These are phyloP conservation scores for Equus quagga DNA, from an alignment of 2,113 vertebrate species.

Conservation along the genomic window DNA sequence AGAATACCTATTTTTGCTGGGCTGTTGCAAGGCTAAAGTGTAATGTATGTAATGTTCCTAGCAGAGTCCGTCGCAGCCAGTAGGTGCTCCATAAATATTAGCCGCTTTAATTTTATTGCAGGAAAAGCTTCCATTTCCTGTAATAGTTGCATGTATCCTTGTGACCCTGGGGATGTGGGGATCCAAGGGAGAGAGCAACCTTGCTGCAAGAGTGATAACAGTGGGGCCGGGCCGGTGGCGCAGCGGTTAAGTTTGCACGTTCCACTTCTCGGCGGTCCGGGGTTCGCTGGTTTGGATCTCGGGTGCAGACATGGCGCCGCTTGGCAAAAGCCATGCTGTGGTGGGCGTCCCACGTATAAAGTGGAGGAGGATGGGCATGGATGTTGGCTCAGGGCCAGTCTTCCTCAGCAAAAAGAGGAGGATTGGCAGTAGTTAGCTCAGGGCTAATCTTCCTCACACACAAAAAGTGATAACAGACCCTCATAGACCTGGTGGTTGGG, in stretches of 20 bases:
- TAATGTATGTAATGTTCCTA: background rate
- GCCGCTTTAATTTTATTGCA: background rate
- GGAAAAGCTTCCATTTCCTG: background rate
- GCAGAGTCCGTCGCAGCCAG: background rate
- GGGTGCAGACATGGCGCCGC: no score
- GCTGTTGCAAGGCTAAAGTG: background rate
- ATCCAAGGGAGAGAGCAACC: accelerated
- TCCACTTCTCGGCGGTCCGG: no score
- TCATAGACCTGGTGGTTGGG: background rate
- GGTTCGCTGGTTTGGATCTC: no score
- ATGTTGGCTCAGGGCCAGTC: no score
- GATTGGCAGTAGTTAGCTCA: no score
- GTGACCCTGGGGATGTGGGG: background rate
- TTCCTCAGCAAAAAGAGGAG: no score
- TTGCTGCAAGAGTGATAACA: background rate
- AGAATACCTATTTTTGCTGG: background rate
- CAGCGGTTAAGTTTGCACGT: no score
- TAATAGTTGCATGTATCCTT: background rate
- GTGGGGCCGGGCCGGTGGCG: background rate
- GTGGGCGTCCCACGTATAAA: no score
- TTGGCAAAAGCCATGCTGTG: no score
- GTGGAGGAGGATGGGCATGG: no score
- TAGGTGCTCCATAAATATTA: background rate
- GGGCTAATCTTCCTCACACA: no score
- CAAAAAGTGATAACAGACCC: background rate